Base-by-base conservation (phyloP, 2,797 vertebrate species). In the Malurus leucopterus region DNA sequence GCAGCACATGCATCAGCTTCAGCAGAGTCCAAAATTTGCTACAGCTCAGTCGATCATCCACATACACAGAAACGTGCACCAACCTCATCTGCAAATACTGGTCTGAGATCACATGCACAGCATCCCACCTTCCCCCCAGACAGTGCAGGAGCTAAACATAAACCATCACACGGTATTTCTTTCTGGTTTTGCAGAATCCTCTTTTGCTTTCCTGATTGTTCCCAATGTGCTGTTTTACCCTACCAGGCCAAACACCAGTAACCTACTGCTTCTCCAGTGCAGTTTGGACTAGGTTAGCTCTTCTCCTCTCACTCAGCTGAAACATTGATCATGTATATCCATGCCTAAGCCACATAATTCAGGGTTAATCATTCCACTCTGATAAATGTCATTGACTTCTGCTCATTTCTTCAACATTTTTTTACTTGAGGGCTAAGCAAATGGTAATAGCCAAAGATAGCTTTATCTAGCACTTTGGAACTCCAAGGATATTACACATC, bases 41-140 rank as follows among this genome's bases (percentile, higher is more conserved):
- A 16, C 24, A 69, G 40, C 23, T 79, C 55, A 29, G 22, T 11
- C 21, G 67, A 12, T 12, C 30, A 19, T 40, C 14, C 30, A 6
- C 3, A 7, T 3, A 32, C 13, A 14, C 23, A 18, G 34, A 50
- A 73, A 65, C 0, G 0, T 17, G 30, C n/a, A 47, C 21, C 12
- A 32, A 7, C 32, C 15, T 73, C 4, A 0, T 13, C 75, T 55
- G 50, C 64, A 73, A 20, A 51, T 61, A 3, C 0, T 57, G n/a
- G 29, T 20, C 73, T 30, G n/a, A 68, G 19, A 40, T 40, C 9
- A 19, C 0, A 5, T 1, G 5, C 61, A 76, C 41, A 53, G 7
- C 11, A 20, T 6, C 19, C 6, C 16, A 44, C 27, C 10, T 46
- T 76, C 61, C 58, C 58, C 6, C 12, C 8, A 20, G 18, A 13